Evolutionary conservation across 2,888 invertebrate species (phyloP), one percentile per base, ranked within the genome.

Genomic region (Lottia scabra): DNA sequence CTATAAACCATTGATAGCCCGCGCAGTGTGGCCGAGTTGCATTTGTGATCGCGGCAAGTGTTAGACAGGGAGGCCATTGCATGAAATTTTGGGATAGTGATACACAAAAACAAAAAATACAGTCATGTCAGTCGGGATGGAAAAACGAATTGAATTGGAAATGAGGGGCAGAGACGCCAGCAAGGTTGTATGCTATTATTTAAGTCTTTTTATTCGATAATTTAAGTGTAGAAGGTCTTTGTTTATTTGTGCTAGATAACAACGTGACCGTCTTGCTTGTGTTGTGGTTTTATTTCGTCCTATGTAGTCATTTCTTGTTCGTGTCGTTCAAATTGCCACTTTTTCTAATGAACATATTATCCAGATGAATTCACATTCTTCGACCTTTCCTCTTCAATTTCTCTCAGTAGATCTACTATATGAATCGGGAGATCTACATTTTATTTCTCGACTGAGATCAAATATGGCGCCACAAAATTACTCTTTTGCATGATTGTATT

Each of bases 141-240:
- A 73, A 67, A 84, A 83, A 91, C 94, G 98, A 91, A 94, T 98
- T 92, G 95, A 95, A 89, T 92, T 97, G 90, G 98, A 98, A 92
- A 94, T 95, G 92, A 93, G 97, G 89, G 97, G 97, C 91, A 94
- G 94, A 90, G 94, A 93, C 90, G 94, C 96, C 85, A 93, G 93
- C 90, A 94, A 96, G 93, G 98, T 98, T 93, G 94, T 93, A 90
- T 70, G 48, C 81, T 64, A 67, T 75, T 78, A 77, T 45, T 74
- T 75, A 44, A 64, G 26, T 81, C 65, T 23, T 72, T 27, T 56
- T n/a, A 46, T 48, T 5, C 27, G 8, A 44, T 23, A 23, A 27
- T 62, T 72, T 67, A 66, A 45, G 30, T 30, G 63, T 19, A 44
- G 63, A 13, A 38, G 38, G 2, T 13, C 16, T 16, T 26, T 19